Evolutionary conservation across 2,797 vertebrate species (phyloP), one percentile per base, ranked within the genome.

Genomic region (Sebastes cheni): DNA sequence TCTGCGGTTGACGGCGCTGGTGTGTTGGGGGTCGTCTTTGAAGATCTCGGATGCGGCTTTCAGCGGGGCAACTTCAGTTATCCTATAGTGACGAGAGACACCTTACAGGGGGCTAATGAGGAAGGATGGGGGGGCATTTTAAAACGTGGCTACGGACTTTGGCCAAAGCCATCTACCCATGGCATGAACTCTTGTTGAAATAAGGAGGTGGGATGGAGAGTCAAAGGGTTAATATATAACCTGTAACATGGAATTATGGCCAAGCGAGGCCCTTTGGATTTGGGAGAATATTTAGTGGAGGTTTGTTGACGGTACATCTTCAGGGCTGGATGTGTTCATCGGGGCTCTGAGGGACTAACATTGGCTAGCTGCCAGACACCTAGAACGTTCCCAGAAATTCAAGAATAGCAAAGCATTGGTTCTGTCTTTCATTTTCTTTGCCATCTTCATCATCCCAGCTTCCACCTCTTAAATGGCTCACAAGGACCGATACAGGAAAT

Each of bases 321-420:
- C 16, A 12, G 14, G 60, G 27, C 10, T 81, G n/a, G 36, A 58
- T 69, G 36, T 25, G 52, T 34, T 72, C 29, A 59, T 18, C 56
- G 50, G 30, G 65, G 59, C 73, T 62, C 20, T 67, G 55, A 69
- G n/a, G 55, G 75, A 82, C 60, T 70, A 58, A 5, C 67, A 75
- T 72, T 79, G 67, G 72, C 79, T 61, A 87, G 87, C 91, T 93
- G 93, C 93, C 92, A 94, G 92, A 94, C 94, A 95, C 87, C 92
- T 92, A 84, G 75, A 64, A 72, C 89, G 74, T 73, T 85, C 55
- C 72, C 64, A 77, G 27, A 68, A 75, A 75, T 59, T 14, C 36
- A 22, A 77, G 18, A 66, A 52, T 4, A 59, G 30, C 16, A 30
- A 18, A 9, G 2, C 22, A 8, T 67, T 29, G 29, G 39, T 29